phyloP scores from a whole-genome alignment of 2,113 vertebrate genomes.

The Ellobius talpinus region DNA sequence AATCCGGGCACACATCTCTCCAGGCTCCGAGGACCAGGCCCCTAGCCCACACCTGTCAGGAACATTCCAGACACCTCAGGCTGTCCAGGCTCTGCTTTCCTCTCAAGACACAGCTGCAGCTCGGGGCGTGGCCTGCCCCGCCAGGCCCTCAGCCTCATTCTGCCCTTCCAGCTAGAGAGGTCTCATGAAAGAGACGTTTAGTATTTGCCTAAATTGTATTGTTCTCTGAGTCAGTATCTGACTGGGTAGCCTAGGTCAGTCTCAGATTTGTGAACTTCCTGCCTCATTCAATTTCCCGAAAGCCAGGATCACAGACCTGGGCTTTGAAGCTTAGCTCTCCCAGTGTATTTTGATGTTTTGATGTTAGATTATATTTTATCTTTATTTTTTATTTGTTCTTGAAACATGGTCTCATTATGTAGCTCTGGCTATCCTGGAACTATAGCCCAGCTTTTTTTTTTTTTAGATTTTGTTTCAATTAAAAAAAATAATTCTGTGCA shows the following conservation, averaged over 20 bases:
- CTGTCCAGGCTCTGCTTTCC: not conserved
- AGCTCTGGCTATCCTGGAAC: not conserved
- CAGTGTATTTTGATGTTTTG: not conserved
- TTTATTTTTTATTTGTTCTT: not conserved
- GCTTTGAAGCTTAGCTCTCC: not conserved
- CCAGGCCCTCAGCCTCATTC: not conserved
- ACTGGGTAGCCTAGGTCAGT: not conserved
- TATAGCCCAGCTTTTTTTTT: not conserved
- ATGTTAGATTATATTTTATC: not conserved
- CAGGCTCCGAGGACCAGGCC: not conserved
- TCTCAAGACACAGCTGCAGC: not conserved
- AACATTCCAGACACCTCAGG: slow-evolving; percentile 66
- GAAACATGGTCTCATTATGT: not conserved
- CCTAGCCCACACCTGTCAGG: slow-evolving; percentile 8
- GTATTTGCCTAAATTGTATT: not conserved
- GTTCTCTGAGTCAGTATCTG: not conserved
- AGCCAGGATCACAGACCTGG: not conserved
- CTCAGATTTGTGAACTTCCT: not conserved
- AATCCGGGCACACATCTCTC: not conserved
- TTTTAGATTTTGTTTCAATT: too few relatives aligned
- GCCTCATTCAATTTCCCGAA: not conserved
- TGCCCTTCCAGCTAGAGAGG: not conserved
- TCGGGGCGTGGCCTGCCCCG: not conserved
- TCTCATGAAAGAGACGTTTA: not conserved
- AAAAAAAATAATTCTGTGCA: not conserved